Evolutionary conservation across 2,888 invertebrate genomes (phyloP).

Genomic region (Aphidius colemani): DNA sequence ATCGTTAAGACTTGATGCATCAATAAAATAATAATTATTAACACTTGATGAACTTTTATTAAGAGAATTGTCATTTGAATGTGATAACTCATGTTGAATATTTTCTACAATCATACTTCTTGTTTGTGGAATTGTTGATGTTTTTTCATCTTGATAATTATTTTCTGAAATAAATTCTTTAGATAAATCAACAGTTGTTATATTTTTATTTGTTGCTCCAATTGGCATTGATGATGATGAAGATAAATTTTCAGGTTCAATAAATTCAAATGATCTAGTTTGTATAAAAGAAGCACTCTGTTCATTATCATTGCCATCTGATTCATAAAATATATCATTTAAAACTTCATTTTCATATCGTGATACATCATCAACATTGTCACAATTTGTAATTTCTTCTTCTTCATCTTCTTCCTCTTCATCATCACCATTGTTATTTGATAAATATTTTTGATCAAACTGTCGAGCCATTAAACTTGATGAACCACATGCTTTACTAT

Average conservation of each 20-base stretch:
- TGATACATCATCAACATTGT: constrained; percentile 42
- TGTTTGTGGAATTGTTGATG: constrained; percentile 24
- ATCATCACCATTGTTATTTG: too few relatives aligned
- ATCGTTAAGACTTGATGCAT: constrained; percentile 76
- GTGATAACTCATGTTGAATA: constrained; percentile 31
- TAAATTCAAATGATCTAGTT: constrained; percentile 47
- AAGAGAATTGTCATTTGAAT: constrained; percentile 32
- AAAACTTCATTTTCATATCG: constrained; percentile 50
- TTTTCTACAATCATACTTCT: constrained; percentile 35
- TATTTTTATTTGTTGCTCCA: constrained; percentile 6
- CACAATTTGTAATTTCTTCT: constrained; percentile 5
- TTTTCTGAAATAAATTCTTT: constrained; percentile 18
- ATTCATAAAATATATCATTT: constrained; percentile 53
- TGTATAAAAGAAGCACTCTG: constrained; percentile 41
- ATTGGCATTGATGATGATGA: constrained; percentile 20
- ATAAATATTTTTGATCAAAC: too few relatives aligned
- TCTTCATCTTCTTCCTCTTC: not conserved
- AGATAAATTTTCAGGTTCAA: constrained; percentile 37
- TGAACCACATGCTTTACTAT: constrained; percentile 20
- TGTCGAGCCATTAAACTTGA: not conserved
- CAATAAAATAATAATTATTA: constrained; percentile 73
- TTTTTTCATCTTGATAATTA: constrained; percentile 26
- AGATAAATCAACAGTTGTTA: constrained; percentile 18
- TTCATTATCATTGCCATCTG: constrained; percentile 42
- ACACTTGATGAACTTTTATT: constrained; percentile 49